A percentile compares a stretch with the other conserved stretches of the same genome.
Evolutionary conservation across 2,797 vertebrate genomes (phyloP).

Genomic region (Enteromius viviparus): DNA sequence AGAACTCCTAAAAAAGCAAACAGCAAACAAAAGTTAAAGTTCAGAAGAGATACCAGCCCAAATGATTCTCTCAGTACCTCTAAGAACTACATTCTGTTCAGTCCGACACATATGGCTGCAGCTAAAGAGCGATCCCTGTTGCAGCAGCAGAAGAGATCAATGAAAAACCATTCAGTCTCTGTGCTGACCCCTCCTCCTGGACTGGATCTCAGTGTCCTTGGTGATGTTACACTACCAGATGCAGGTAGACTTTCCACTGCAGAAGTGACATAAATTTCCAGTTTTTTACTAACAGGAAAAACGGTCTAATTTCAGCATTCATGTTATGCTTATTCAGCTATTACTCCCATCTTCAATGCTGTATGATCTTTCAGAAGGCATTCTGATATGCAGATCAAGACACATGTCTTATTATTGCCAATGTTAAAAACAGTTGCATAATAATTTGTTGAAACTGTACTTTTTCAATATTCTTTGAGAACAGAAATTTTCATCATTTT

Average conservation of each 20-base stretch:
- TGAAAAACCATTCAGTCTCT: constrained; percentile 68
- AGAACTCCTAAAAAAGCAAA: constrained; percentile 45
- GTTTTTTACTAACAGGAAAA: not conserved
- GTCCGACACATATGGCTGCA: constrained; percentile 69
- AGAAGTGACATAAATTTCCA: not conserved
- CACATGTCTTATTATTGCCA: not conserved
- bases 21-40: constrained; percentile 21
- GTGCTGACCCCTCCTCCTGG: constrained; percentile 86
- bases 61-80: constrained; percentile 54
- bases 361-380: not conserved
- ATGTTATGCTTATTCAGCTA: not conserved
- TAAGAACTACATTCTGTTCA: constrained; percentile 80
- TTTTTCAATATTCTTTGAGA: not conserved
- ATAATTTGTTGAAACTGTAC: not conserved
- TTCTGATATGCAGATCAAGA: not conserved
- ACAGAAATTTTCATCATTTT: not conserved
- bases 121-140: constrained; percentile 48
- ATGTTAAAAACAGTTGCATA: not conserved
- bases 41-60: constrained; percentile 32
- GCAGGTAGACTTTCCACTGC: constrained; percentile 59
- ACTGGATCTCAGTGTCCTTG: constrained; percentile 73
- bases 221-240: constrained; percentile 63
- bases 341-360: not conserved
- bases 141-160: constrained; percentile 61
- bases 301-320: not conserved